Conservation (phyloP, 2,113 vertebrate species). For the Ahaetulla prasina region DNA sequence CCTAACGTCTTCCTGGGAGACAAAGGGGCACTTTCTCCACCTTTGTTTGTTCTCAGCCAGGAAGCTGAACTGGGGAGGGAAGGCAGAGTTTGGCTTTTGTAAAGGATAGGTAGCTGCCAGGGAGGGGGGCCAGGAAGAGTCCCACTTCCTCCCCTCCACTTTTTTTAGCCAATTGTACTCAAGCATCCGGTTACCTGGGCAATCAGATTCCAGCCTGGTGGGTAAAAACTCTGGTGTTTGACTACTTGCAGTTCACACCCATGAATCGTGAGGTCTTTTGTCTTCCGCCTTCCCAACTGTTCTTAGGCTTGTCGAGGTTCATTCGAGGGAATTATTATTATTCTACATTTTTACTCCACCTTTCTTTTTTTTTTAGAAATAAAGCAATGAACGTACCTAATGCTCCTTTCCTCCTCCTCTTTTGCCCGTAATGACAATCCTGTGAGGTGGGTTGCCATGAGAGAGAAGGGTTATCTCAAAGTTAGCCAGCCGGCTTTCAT, state of each 20-base stretch:
- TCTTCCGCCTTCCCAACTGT: accelerated
- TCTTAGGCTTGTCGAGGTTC: background rate
- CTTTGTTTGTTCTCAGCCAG: background rate
- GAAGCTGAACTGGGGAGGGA: background rate
- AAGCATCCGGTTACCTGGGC: background rate
- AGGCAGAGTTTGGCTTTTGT: background rate
- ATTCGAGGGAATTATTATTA: background rate
- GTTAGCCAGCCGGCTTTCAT: too few relatives aligned
- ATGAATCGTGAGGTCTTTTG: too few relatives aligned
- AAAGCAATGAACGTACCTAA: background rate
- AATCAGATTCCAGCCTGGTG: background rate
- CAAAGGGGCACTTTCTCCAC: background rate
- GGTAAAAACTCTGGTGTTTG: background rate
- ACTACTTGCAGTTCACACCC: background rate
- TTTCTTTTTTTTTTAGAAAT: background rate
- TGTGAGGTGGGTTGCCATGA: background rate
- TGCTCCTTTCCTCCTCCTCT: background rate
- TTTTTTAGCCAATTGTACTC: too few relatives aligned
- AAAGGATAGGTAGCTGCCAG: too few relatives aligned
- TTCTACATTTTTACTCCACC: background rate
- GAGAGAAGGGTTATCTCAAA: background rate
- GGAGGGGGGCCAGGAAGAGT: too few relatives aligned
- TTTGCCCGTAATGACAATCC: background rate
- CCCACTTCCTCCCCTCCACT: background rate
- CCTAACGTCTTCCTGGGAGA: background rate